phyloP scores from a whole-genome alignment of 2,797 vertebrate species.

The Vultur gryphus region DNA sequence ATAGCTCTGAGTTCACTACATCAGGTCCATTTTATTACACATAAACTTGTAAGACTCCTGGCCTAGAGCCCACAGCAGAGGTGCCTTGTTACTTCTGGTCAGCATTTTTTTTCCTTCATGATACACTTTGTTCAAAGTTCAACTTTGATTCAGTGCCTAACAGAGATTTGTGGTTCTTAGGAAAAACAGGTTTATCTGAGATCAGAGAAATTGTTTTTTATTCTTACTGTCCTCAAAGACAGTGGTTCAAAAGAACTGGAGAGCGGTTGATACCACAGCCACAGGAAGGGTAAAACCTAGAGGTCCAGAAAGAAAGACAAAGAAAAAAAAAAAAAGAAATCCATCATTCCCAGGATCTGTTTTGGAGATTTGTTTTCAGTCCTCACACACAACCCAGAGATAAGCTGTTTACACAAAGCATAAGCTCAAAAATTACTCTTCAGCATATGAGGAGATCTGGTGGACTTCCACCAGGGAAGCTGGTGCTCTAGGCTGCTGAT shows the following conservation, averaged over 20 bases:
- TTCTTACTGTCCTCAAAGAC: neutral
- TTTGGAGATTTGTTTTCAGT: constrained; percentile 38
- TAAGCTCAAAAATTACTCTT: constrained; percentile 60
- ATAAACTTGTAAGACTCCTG: neutral
- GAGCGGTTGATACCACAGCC: neutral
- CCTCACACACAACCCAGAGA: constrained; percentile 33
- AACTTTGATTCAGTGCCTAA: neutral
- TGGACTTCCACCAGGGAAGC: neutral
- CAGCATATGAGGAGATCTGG: neutral
- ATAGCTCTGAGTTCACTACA: neutral
- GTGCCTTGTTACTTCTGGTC: neutral
- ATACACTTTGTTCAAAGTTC: neutral
- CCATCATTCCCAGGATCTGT: neutral
- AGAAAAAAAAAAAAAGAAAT: neutral
- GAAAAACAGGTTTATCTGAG: neutral
- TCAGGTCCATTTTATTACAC: neutral
- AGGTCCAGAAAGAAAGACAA: neutral
- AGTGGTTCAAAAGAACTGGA: neutral
- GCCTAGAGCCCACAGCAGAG: neutral
- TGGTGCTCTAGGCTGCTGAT: neutral
- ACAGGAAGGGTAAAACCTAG: neutral
- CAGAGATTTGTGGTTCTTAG: neutral
- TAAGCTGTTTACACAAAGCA: constrained; percentile 52
- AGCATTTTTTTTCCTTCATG: neutral
- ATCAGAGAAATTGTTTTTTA: neutral